Evolutionary conservation across 1,140 invertebrate species (phyloP), one percentile per base, ranked within the genome.

Genomic region (Zaprionus vittiger): DNA sequence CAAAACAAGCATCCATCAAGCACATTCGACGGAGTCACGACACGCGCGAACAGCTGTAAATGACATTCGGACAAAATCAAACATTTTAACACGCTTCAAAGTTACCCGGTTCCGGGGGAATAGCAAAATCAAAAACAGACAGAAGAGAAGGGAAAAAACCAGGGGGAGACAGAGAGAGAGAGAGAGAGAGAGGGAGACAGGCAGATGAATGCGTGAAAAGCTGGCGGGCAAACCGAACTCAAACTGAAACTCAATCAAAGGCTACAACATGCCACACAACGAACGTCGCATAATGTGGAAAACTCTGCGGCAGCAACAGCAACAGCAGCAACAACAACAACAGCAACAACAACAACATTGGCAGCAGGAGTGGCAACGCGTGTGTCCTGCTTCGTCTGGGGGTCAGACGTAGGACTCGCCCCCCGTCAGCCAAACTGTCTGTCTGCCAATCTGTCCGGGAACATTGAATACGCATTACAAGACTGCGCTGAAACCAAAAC

Each of bases 391-490:
- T 59, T 67, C 73, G 79, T 79, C 79, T 87, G 84, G 84, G 84
- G 84, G 84, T 90, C 84, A 83, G 62, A 80, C 49, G 73, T 71
- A 75, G 81, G 63, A 77, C 73, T 81, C 68, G 56, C 68, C 59
- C 59, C 61, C 55, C 61, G 66, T 71, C 81, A 76, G 12, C 26
- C 12, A n/a, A 60, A 62, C 79, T 54, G 67, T 54, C 75, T 67
- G 83, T 83, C 73, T 69, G 75, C 70, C 74, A 65, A 63, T 62
- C 77, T 80, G 83, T 89, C 83, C 83, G 81, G 72, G 70, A 89
- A 89, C 85, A 87, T 87, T 87, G 84, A 87, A 87, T 87, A 87
- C 84, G 84, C 84, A 87, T 87, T 87, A 87, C 84, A 87, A 87
- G 84, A 87, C 84, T 84, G 85, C 84, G 68, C 70, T 65, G 69